A percentile compares a stretch with the other conserved stretches of the same genome.
Evolutionary conservation across 2,888 invertebrate genomes (phyloP).

Genomic region (Cynaeus angustus): DNA sequence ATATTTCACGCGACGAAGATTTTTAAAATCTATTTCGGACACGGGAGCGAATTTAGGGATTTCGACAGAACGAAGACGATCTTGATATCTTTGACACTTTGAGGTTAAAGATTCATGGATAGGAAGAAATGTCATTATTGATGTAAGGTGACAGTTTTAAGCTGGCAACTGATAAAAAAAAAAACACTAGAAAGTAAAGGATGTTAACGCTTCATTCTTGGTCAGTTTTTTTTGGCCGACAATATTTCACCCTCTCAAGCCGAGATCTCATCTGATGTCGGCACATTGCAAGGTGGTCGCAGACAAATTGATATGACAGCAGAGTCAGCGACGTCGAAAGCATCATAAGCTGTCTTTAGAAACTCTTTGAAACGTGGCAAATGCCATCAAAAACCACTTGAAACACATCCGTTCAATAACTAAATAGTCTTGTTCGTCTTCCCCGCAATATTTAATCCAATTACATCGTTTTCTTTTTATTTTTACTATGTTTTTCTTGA

Average conservation of each 20-base stretch:
- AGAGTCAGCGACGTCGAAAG: slow-evolving; percentile 25
- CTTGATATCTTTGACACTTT: no score
- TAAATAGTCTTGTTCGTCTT: slow-evolving; percentile 11
- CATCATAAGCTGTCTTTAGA: slow-evolving; percentile 30
- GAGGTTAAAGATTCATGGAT: no score
- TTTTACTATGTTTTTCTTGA: not conserved
- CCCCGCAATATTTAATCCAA: slow-evolving; percentile 14
- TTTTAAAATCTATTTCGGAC: no score
- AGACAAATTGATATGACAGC: slow-evolving; percentile 34
- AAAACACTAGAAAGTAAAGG: no score
- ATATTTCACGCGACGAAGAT: no score
- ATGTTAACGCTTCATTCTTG: no score
- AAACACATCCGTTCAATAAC: slow-evolving; percentile 17
- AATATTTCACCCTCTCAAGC: slow-evolving; percentile 20
- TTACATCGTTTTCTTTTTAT: not conserved
- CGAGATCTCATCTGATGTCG: slow-evolving; percentile 28
- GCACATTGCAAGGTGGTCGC: slow-evolving; percentile 24
- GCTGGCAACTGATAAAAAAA: no score
- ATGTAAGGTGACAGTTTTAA: no score
- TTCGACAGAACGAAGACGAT: no score
- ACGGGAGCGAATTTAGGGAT: no score
- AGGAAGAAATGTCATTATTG: no score
- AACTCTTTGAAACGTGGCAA: slow-evolving; percentile 25
- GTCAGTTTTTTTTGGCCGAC: not conserved
- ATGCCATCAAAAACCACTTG: slow-evolving; percentile 28